Conservation (phyloP, 2,113 vertebrate species). For the Caretta caretta region DNA sequence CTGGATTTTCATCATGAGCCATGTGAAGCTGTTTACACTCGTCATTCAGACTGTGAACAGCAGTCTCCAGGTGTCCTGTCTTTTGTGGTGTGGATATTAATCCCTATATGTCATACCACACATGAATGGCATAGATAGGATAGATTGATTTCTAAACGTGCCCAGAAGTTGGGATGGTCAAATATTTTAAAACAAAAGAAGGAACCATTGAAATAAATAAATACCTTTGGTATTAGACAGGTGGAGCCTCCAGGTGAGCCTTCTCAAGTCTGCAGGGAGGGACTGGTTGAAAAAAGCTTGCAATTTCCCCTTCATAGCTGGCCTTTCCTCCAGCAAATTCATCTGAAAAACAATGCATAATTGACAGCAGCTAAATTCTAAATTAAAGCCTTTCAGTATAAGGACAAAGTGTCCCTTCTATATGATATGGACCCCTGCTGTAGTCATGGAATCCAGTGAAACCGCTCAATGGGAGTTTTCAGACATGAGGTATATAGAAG, state of each 20-base stretch:
- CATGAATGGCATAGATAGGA: neutral
- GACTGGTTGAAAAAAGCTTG: constrained; percentile 40
- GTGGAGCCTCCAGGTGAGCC: constrained; percentile 32
- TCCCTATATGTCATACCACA: neutral
- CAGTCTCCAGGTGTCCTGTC: neutral
- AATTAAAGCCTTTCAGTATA: neutral
- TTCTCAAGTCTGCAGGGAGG: constrained; percentile 33
- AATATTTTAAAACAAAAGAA: neutral
- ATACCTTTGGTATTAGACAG: constrained; percentile 50
- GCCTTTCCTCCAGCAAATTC: constrained; percentile 36
- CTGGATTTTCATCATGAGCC: neutral
- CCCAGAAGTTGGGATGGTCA: neutral
- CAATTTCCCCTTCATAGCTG: constrained; percentile 36
- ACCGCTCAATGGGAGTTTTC: neutral
- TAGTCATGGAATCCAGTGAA: neutral
- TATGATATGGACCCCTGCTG: neutral
- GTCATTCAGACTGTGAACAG: neutral
- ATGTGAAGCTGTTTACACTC: neutral
- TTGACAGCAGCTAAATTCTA: neutral
- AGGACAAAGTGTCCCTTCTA: neutral
- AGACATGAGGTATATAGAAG: neutral
- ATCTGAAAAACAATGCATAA: neutral
- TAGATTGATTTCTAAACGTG: neutral
- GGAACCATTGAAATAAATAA: neutral
- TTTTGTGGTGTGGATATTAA: neutral